phyloP scores from a whole-genome alignment of 2,888 invertebrate species.

The Silvanus unidentatus region DNA sequence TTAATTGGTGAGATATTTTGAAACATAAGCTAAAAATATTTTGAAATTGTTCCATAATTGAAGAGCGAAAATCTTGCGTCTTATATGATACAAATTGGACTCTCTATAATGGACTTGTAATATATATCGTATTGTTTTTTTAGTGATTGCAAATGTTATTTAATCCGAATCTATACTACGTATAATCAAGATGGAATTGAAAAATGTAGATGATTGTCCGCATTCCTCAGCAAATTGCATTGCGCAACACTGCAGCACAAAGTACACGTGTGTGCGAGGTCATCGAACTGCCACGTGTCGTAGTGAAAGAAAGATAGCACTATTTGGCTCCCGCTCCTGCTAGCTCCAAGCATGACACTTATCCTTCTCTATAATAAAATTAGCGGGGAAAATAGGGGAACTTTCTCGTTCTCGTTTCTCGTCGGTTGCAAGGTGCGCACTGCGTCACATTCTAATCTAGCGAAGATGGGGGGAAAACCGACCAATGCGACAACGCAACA shows the following conservation, averaged over 20 bases:
- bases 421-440: conserved; percentile 31
- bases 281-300: conserved; percentile 39
- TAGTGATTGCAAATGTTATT: no score
- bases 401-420: conserved; percentile 10
- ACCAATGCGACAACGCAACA: conserved; percentile 28
- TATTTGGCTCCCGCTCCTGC: conserved; percentile 15
- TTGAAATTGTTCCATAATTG: no score
- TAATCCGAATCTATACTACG: no score
- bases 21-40: no score
- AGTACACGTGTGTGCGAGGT: conserved; percentile 35
- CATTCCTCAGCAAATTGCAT: conserved; percentile 27
- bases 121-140: no score
- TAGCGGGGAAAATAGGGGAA: conserved; percentile 12
- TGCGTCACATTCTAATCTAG: conserved; percentile 33
- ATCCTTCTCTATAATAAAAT: conserved; percentile 19
- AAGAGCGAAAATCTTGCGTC: no score
- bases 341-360: no score
- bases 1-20: no score
- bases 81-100: no score
- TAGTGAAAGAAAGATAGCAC: conserved; percentile 26
- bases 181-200: no score
- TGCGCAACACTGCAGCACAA: conserved; percentile 32
- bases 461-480: conserved; percentile 22
- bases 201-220: conserved; percentile 12
- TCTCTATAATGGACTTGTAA: no score